Conservation (phyloP, 1,140 invertebrate species). For the Nasonia vitripennis region DNA sequence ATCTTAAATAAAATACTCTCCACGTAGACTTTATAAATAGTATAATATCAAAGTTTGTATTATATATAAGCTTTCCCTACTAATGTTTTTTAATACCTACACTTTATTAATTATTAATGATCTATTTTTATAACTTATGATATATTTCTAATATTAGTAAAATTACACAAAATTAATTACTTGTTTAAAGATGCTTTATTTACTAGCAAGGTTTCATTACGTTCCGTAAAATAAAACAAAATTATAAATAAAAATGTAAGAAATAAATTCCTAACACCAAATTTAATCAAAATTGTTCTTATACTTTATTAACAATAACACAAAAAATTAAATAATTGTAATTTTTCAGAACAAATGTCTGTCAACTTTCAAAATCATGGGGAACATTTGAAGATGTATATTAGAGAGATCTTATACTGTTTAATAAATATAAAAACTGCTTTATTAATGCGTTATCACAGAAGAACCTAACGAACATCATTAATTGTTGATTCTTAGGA, state of each 20-base stretch:
- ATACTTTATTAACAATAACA: background rate
- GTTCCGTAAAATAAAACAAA: no score
- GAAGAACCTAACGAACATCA: constrained; percentile 55
- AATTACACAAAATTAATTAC: constrained; percentile 1
- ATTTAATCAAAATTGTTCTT: constrained; percentile 7
- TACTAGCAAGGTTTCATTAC: no score
- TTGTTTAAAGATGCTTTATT: background rate
- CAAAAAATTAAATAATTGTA: constrained; percentile 5
- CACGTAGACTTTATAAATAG: background rate
- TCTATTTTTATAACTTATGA: background rate
- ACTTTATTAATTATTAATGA: no score
- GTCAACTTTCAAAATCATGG: background rate
- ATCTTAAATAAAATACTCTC: background rate
- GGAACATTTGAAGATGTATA: background rate
- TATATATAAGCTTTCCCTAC: background rate
- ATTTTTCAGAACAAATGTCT: background rate
- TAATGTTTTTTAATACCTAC: background rate
- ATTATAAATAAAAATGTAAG: background rate
- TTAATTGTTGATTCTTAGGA: constrained; percentile 37
- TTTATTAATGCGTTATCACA: constrained; percentile 63
- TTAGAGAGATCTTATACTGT: background rate
- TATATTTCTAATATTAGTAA: background rate
- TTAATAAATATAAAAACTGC: constrained; percentile 55
- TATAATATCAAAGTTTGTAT: background rate
- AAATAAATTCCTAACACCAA: background rate